These are phyloP conservation scores for Myanophis thanlyinensis DNA, from an alignment of 2,113 vertebrate species.

Conservation along the genomic window DNA sequence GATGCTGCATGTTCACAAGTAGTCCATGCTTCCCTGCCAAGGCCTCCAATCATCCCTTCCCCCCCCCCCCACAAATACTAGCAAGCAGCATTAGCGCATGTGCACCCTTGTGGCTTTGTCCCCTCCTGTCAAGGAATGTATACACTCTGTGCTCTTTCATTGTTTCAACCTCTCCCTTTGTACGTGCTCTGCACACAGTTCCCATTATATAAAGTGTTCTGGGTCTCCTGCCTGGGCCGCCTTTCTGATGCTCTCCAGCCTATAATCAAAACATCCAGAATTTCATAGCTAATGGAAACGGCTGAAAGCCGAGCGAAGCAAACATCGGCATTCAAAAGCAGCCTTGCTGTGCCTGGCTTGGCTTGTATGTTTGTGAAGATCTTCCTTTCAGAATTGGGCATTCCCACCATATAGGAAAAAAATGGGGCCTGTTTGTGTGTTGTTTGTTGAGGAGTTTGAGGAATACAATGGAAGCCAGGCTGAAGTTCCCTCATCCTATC, in stretches of 20 bases:
- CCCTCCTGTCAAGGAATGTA: background rate
- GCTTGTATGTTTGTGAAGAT: background rate
- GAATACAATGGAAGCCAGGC: background rate
- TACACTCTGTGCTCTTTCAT: background rate
- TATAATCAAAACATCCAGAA: constrained; percentile 44
- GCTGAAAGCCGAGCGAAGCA: background rate
- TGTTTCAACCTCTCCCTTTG: too few relatives aligned
- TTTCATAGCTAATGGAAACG: constrained; percentile 8
- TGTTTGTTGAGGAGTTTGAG: background rate
- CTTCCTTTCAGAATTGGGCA: background rate
- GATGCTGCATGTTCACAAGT: background rate
- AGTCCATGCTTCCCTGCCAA: background rate
- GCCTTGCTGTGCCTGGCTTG: background rate
- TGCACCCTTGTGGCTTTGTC: background rate
- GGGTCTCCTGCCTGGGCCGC: constrained; percentile 27
- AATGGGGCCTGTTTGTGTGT: background rate
- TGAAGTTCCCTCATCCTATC: background rate
- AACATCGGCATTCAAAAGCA: background rate
- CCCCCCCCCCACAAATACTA: background rate
- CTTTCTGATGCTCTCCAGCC: constrained; percentile 3
- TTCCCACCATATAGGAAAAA: background rate
- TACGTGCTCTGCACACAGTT: background rate
- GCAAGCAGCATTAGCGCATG: background rate
- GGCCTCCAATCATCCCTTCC: background rate
- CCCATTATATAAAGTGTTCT: background rate